phyloP scores from a whole-genome alignment of 2,888 invertebrate species.

The Scrobipalpa atriplicella region DNA sequence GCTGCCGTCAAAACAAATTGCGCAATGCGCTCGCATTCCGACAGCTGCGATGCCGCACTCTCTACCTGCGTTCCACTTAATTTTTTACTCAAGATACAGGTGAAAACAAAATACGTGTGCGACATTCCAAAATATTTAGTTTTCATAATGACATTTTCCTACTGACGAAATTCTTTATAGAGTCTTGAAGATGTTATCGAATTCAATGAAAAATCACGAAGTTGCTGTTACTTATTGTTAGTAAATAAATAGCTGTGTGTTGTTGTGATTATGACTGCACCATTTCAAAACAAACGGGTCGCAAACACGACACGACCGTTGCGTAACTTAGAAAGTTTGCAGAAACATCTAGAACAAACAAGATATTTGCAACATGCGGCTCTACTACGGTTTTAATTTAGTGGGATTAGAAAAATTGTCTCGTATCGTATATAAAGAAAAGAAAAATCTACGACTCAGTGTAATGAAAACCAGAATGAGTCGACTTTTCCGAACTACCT shows the following conservation, averaged over 20 bases:
- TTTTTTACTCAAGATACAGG: constrained; percentile 37
- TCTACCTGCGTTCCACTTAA: constrained; percentile 39
- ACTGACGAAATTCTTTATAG: too few relatives aligned
- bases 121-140: neutral
- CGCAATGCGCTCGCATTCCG: constrained; percentile 70
- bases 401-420: neutral
- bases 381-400: neutral
- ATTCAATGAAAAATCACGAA: too few relatives aligned
- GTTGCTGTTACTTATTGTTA: neutral
- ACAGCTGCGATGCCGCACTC: constrained; percentile 50
- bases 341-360: constrained; percentile 31
- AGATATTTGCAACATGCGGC: neutral
- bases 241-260: constrained; percentile 11
- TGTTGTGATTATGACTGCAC: constrained; percentile 52
- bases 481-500: neutral
- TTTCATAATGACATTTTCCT: neutral
- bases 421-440: too few relatives aligned
- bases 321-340: constrained; percentile 61
- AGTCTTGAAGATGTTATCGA: too few relatives aligned
- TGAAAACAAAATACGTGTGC: constrained; percentile 1
- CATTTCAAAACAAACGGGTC: constrained; percentile 53
- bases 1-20: constrained; percentile 69
- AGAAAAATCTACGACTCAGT: neutral
- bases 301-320: constrained; percentile 56
- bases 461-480: neutral